These are phyloP conservation scores for Galaxias olidus DNA, from an alignment of 2,797 vertebrate species.

Conservation along the genomic window DNA sequence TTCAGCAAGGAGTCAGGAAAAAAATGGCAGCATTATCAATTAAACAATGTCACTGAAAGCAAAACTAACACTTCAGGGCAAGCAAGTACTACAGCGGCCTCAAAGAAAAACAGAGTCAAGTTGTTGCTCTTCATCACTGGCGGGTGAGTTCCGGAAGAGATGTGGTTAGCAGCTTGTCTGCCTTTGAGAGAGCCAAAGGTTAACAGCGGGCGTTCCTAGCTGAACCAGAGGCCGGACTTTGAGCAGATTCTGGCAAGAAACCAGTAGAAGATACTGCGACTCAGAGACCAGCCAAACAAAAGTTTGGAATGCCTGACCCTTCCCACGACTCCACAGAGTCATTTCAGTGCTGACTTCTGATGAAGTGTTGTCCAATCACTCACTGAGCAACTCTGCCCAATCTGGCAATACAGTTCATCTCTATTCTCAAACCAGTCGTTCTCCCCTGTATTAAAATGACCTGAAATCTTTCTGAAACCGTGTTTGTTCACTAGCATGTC, in stretches of 20 bases:
- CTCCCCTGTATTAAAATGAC: no score
- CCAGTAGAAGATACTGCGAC: constrained; percentile 29
- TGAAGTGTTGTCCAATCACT: no score
- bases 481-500: no score
- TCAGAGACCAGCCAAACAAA: not conserved
- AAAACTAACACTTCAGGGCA: constrained; percentile 22
- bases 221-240: constrained; percentile 3
- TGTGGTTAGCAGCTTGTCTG: constrained; percentile 39
- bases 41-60: not conserved
- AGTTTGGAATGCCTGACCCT: constrained; percentile 23
- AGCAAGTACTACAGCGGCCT: not conserved
- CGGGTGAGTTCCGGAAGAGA: constrained; percentile 58
- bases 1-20: no score
- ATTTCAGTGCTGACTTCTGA: not conserved
- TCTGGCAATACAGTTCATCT: no score
- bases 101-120: constrained; percentile 18
- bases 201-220: constrained; percentile 13
- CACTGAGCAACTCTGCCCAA: no score
- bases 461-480: no score
- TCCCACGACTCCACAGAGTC: not conserved
- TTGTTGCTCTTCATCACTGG: constrained; percentile 25
- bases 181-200: constrained; percentile 37
- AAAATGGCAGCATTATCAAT: no score
- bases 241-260: constrained; percentile 5
- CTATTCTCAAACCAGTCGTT: no score